Percentiles rank a stretch among this genome's conserved stretches.
These are phyloP conservation scores for Chloropsis cyanopogon DNA, from an alignment of 2,113 vertebrate species.

Conservation along the genomic window DNA sequence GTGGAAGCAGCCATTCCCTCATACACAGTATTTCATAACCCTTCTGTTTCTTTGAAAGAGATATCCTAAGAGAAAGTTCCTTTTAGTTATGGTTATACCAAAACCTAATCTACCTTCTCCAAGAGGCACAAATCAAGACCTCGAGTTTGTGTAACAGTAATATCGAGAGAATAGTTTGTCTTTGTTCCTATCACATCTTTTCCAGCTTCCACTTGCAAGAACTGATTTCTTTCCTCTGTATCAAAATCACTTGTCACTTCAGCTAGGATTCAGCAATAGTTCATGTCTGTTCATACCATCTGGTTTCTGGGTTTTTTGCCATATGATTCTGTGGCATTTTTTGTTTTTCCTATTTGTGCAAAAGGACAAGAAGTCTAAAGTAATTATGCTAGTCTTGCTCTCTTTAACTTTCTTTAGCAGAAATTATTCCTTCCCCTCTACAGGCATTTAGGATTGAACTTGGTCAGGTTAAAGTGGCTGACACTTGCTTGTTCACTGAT, in stretches of 20 bases:
- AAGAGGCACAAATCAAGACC: not conserved
- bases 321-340: not conserved
- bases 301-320: not conserved
- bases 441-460: not conserved
- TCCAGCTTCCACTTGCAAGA: not conserved
- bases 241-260: not conserved
- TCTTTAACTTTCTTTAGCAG: not conserved
- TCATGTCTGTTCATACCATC: not conserved
- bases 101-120: not conserved
- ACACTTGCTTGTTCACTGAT: not conserved
- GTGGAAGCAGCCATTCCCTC: not conserved
- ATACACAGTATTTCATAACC: not conserved
- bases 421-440: not conserved
- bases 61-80: not conserved
- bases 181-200: not conserved
- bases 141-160: not conserved
- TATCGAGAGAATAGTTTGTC: not conserved
- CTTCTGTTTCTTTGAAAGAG: not conserved
- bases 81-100: not conserved
- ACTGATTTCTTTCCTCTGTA: not conserved
- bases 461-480: not conserved
- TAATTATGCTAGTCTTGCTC: not conserved
- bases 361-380: not conserved
- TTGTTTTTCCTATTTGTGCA: not conserved
- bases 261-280: not conserved